Conservation (phyloP, 2,888 invertebrate species). For the Sarcophaga subvicina region DNA sequence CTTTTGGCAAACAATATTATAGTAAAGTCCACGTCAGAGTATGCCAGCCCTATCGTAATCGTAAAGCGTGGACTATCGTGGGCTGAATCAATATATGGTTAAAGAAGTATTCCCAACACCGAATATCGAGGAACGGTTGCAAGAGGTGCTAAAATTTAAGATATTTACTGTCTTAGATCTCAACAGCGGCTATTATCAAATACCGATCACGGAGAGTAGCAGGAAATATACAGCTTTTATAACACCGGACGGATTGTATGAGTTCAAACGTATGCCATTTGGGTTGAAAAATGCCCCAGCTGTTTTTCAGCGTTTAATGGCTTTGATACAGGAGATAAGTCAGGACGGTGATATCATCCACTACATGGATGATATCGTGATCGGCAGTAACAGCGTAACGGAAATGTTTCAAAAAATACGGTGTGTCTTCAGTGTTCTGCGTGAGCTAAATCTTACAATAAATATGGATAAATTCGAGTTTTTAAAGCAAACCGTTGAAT, state of each 20-base stretch:
- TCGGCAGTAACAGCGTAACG: conserved; percentile 27
- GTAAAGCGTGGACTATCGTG: no score
- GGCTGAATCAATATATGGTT: conserved; percentile 54
- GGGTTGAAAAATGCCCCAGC: no score
- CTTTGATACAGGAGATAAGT: conserved; percentile 38
- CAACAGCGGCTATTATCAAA: no score
- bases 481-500: no score
- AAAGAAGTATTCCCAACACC: conserved; percentile 64
- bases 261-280: not conserved
- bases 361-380: conserved; percentile 63
- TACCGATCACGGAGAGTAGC: no score
- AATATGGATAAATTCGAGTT: no score
- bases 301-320: conserved; percentile 49
- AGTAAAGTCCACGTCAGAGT: conserved; percentile 55
- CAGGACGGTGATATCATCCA: conserved; percentile 50
- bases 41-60: conserved; percentile 67
- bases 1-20: no score
- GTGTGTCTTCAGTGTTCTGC: not conserved
- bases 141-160: no score
- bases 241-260: no score
- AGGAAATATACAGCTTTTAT: no score
- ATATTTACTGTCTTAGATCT: no score
- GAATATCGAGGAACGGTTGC: conserved; percentile 63
- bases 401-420: conserved; percentile 50
- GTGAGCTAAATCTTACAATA: not conserved